Evolutionary conservation across 2,797 vertebrate species (phyloP), one percentile per base, ranked within the genome.

Genomic region (Leucoraja ocellata): DNA sequence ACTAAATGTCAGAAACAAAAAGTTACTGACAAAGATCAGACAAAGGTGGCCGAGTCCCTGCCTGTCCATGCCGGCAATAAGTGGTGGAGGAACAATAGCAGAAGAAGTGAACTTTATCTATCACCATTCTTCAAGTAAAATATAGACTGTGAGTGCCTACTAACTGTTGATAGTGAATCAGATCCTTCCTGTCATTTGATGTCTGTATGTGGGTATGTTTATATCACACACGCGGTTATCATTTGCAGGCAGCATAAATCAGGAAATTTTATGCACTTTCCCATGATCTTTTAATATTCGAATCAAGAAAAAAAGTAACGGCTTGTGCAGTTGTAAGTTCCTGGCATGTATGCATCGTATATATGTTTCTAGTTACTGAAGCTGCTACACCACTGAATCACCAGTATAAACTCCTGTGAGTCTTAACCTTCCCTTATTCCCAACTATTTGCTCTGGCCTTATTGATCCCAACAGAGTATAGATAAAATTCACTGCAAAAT

Each of bases 401-500:
- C 79, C 79, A 46, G 21, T 54, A 46, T 28, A 46, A 81, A 81
- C 83, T 86, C 58, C 83, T 63, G 8, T 86, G 11, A 86, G 54
- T 46, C 7, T 46, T 81, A 23, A 39, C 36, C 4, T 46, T 81
- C 36, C 79, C 36, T 46, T 81, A 21, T 8, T 81, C 79, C 18
- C 21, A 81, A 81, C 79, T 8, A 81, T 46, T 81, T 81, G 28
- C 83, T 9, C 14, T 14, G 54, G 7, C 58, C 83, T 86, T 86
- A 63, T 86, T 28, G 46, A 63, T 86, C 11, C 46, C 54, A 61
- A 86, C 83, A 63, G 54, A n/a, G 54, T 86, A 54, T 86, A 16
- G 83, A 63, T 63, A 25, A 63, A 86, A 86, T 86, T 86, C 83
- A 83, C 46, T 54, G 80, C 18, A 86, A 86, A 86, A 4, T 86